Evolutionary conservation across 2,888 invertebrate species (phyloP), one percentile per base, ranked within the genome.

Genomic region (Macrosiphum euphorbiae): DNA sequence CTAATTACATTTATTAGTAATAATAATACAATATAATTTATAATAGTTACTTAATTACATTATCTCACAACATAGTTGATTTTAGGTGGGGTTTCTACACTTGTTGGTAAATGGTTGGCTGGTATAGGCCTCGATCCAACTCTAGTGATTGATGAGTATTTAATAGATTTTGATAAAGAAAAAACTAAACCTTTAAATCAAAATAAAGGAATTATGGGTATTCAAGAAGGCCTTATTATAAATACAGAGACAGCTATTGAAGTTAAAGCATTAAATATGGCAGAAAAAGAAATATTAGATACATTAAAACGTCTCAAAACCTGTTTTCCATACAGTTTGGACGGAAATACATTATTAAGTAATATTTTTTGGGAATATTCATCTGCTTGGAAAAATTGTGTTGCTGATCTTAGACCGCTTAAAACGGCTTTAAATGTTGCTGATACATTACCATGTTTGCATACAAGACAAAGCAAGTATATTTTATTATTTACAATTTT

Each of bases 351-450:
- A 84, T 96, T 99, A 85, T 96, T 99, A 90, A 97, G 98, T 28
- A 98, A 99, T 95, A 97, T 99, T 97, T 97, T 97, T 95, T 99
- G 99, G 99, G 99, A 99, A 96, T 98, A 98, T 95, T 97, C 98
- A 92, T 97, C 98, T 95, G 97, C 97, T 92, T 99, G 99, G 99
- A 98, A 98, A 95, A 98, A 97, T 95, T 97, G 97, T 95, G 96
- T 97, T 94, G 96, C 97, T 88, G 96, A 97, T 95, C 96, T 97
- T 11, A 96, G 97, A 28, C 96, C 97, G 95, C 96, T 99, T 61
- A 96, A 97, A 95, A 97, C 97, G n/a, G 97, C 98, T 0, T 95
- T 98, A 11, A 96, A 96, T 92, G 98, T 98, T 95, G 96, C 98
- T 90, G 96, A 96, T 92, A 96, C 96, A 95, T 97, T 98, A 95